Evolutionary conservation across 2,888 invertebrate genomes (phyloP).

Genomic region (Melieria crassipennis): DNA sequence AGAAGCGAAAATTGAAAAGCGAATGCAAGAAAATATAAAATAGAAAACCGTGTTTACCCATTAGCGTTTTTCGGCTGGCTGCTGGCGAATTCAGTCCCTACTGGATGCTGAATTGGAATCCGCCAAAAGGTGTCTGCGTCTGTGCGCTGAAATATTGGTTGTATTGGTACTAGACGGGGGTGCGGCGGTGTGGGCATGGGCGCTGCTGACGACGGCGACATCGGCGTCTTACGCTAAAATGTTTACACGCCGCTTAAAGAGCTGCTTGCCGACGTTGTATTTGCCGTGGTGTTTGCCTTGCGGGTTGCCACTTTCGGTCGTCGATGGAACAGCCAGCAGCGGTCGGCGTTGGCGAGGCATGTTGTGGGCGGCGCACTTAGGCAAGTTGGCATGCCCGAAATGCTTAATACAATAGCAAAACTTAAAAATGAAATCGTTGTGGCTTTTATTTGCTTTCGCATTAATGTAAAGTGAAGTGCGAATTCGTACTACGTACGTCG

Average conservation of each 20-base stretch:
- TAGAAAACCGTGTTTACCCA: slow-evolving; percentile 55
- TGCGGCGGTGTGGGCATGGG: no score
- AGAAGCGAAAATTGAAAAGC: no score
- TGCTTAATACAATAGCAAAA: slow-evolving; percentile 26
- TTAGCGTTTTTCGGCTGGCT: slow-evolving; percentile 52
- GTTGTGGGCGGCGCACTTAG: background rate
- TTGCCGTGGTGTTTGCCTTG: slow-evolving; percentile 34
- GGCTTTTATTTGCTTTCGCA: slow-evolving; percentile 52
- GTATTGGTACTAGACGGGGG: no score
- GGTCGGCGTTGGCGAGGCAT: background rate
- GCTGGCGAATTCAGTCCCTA: slow-evolving; percentile 9
- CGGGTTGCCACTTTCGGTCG: slow-evolving; percentile 36
- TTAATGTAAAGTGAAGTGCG: slow-evolving; percentile 50
- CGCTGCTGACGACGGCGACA: background rate
- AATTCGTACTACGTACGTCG: background rate
- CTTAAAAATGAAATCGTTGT: slow-evolving; percentile 43
- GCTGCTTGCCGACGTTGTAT: slow-evolving; percentile 8
- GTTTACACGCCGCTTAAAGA: slow-evolving; percentile 47
- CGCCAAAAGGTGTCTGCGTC: slow-evolving; percentile 15
- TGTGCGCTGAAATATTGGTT: no score
- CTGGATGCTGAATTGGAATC: slow-evolving; percentile 12
- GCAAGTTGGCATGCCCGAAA: background rate
- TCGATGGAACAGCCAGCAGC: background rate
- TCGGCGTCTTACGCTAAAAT: slow-evolving; percentile 44
- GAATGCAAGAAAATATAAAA: background rate